Base-by-base conservation (phyloP, 2,113 vertebrate species). In the Trachemys scripta region DNA sequence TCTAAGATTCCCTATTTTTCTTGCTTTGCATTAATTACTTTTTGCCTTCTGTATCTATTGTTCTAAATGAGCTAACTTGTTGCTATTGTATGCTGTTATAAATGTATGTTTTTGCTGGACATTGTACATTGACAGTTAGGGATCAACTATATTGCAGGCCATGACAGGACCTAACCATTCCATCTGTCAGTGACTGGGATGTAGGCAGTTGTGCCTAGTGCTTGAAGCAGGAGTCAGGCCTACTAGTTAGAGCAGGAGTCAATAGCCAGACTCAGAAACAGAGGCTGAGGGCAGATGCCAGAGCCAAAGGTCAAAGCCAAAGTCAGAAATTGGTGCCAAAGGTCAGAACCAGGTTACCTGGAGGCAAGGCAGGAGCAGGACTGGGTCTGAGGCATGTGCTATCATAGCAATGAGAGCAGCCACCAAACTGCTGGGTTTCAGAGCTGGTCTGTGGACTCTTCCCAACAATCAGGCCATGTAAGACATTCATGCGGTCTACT, bases 1-100 rank as follows among this genome's bases (percentile, higher is more conserved):
- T 85, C 62, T 80, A 80, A 86, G 42, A 92, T 62, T 78, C 47
- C 82, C 20, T 2, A 1, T 59, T 88, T 94, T 81, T 72, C 62
- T 93, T 86, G 62, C 82, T 92, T 90, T 42, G 87, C 93, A 94
- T 94, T 56, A 94, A 78, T 29, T 84, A 51, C 54, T 82, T 80
- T 89, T 72, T 87, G 3, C 24, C 80, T 87, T 82, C 59, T 72
- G 78, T 84, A 93, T 84, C 56, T 80, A 16, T 69, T 78, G 8
- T 59, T 96, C 76, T 84, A 31, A 24, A 80, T 51, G 10, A n/a
- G 79, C 56, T 69, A 65, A 62, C 81, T 90, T 82, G 16, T 38
- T 89, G 80, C 6, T 84, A 56, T 84, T 50, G 81, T 47, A 84
- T 3, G 14, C 72, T 90, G 10, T 38, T 88, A 88, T 7, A 57